Evolutionary conservation across 2,888 invertebrate genomes (phyloP), one percentile per base, ranked within the genome.

Genomic region (Trilocha varians): DNA sequence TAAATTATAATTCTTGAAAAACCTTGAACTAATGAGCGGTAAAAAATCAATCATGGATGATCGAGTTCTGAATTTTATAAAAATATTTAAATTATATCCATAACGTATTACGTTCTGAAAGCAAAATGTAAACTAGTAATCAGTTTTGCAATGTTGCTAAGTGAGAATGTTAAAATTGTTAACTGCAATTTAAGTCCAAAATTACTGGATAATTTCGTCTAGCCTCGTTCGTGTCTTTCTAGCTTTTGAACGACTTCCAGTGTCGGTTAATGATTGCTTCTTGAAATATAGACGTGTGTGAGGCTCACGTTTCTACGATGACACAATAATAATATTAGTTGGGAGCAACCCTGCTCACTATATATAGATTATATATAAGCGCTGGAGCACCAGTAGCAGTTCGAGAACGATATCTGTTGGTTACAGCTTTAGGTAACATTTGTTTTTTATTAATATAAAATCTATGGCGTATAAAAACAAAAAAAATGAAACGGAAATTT

Each of bases 351-450:
- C 75, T 68, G 63, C 65, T 62, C 60, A 55, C 55, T 84, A 84
- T 84, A 84, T 83, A 83, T 82, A 68, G 79, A 72, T 70, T 71
- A 79, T 70, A 70, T 57, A 48, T 65, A 61, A 79, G 75, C 62
- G 25, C 8, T 71, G 74, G 72, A 69, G 57, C 53, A 62, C 67
- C 79, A 84, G 79, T 80, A 70, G 56, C 64, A 64, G 48, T 65
- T 67, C 56, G 66, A 59, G 59, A 59, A 69, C 56, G 56, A 55
- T 69, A 54, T 68, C 66, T 67, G 69, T 63, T 58, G 66, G 62
- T 55, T 68, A n/a, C n/a, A 25, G 25, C 25, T 25, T 25, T 25
- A 25, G 25, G 25, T 25, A 25, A 25, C 6, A 25, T 4, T 25
- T 25, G 5, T 25, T 9, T 25, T 25, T 25, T 5, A 18, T 5